These are phyloP conservation scores for Poeciliopsis paucimaculata DNA, from an alignment of 2,797 vertebrate genomes.

Conservation along the genomic window DNA sequence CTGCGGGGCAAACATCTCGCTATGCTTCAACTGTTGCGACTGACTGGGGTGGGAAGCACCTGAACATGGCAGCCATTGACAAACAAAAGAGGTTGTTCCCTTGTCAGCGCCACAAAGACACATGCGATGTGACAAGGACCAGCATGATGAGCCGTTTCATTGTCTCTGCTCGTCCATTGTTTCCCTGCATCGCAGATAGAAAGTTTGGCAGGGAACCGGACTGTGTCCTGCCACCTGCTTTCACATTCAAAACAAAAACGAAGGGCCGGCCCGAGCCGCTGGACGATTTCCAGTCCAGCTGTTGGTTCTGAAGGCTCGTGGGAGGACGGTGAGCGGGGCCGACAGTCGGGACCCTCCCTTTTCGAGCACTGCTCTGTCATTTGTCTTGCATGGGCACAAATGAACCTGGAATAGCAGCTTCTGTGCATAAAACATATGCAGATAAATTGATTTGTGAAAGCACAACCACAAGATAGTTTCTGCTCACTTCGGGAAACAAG, in stretches of 20 bases:
- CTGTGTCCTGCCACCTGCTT: constrained; percentile 61
- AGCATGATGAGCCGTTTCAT: constrained; percentile 48
- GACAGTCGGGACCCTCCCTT: constrained; percentile 18
- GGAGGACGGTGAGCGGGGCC: constrained; percentile 29
- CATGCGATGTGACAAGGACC: constrained; percentile 66
- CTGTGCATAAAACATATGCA: not conserved
- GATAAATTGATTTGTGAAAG: not conserved
- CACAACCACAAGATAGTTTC: not conserved
- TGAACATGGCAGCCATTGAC: constrained; percentile 20
- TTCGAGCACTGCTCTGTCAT: constrained; percentile 10
- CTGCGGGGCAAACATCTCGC: constrained; percentile 11
- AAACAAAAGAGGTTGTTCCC: constrained; percentile 32
- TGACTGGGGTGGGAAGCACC: not conserved
- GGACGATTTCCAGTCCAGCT: constrained; percentile 61
- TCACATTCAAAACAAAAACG: constrained; percentile 54
- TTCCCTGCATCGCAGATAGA: constrained; percentile 54
- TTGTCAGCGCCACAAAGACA: constrained; percentile 28
- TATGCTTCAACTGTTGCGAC: constrained; percentile 27
- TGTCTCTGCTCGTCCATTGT: constrained; percentile 60
- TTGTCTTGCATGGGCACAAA: constrained; percentile 12
- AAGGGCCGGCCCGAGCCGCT: constrained; percentile 42
- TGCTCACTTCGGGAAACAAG: not conserved
- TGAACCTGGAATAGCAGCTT: constrained; percentile 14
- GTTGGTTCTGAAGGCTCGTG: constrained; percentile 38
- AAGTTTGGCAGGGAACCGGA: constrained; percentile 53